Evolutionary conservation across 1,140 invertebrate species (phyloP).

Genomic region (Phthorimaea operculella): DNA sequence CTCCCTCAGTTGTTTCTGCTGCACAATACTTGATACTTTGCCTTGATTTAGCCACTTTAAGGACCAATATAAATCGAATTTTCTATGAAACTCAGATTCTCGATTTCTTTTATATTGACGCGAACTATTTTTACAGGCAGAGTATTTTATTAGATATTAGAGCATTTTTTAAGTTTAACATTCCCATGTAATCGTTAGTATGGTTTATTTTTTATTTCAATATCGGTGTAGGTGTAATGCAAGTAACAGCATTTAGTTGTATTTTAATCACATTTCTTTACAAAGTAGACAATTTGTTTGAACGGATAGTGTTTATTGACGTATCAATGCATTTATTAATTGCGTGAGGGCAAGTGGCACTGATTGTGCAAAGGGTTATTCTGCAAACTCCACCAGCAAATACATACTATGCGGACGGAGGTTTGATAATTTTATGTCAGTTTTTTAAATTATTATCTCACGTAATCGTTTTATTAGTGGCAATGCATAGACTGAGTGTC

Average conservation of each 20-base stretch:
- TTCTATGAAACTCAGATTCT: slow-evolving; percentile 7
- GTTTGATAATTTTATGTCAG: too few relatives aligned
- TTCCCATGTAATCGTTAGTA: slow-evolving; percentile 36
- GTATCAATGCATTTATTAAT: too few relatives aligned
- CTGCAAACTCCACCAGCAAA: too few relatives aligned
- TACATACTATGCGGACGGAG: too few relatives aligned
- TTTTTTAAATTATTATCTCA: too few relatives aligned
- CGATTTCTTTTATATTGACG: slow-evolving; percentile 12
- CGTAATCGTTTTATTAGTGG: too few relatives aligned
- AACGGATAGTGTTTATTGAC: too few relatives aligned
- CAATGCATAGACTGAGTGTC: too few relatives aligned
- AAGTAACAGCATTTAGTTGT: slow-evolving; percentile 20
- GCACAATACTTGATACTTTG: slow-evolving; percentile 14
- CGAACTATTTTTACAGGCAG: slow-evolving; percentile 18
- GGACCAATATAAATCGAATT: slow-evolving; percentile 20
- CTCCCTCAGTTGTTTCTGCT: slow-evolving; percentile 13
- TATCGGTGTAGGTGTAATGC: slow-evolving; percentile 18
- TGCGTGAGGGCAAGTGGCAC: too few relatives aligned
- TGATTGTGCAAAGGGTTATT: too few relatives aligned
- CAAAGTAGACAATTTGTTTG: too few relatives aligned
- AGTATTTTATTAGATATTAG: slow-evolving; percentile 19
- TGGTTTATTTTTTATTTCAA: slow-evolving; percentile 18
- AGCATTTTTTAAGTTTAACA: slow-evolving; percentile 41
- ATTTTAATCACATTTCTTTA: too few relatives aligned
- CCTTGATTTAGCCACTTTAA: slow-evolving; percentile 13